Base-by-base conservation (phyloP, 2,888 invertebrate species). In the Punctoribates punctum region DNA sequence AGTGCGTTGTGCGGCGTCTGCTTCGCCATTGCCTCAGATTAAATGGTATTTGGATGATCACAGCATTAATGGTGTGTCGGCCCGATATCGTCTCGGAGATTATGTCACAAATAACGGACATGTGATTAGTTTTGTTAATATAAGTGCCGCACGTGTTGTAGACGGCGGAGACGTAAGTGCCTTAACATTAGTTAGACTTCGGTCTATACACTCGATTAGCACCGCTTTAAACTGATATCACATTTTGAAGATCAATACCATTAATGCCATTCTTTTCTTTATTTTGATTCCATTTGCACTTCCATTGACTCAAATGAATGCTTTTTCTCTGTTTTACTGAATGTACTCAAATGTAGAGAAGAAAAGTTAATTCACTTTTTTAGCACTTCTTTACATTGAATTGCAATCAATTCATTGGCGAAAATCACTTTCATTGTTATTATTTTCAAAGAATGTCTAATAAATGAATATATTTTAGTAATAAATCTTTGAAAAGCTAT, bases 101-200 rank as follows among this genome's bases (percentile, higher is more conserved):
- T 79, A 78, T 65, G 80, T 80, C n/a, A 79, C 78, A 54, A 70
- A 77, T 11, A 78, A 78, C 72, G 80, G 79, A 6, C 76, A 74
- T 67, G 78, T 80, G 13, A 77, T 79, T 62, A 79, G 80, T 60
- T 80, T 78, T 75, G 79, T 80, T 20, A 80, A 80, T 57, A 77
- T 80, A 17, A 79, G 78, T 34, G 57, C 38, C 34, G 67, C 73
- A 48, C 70, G 76, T 62, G 60, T 74, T 34, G 29, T 70, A 13
- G 77, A 77, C 51, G 74, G 74, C n/a, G 77, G 77, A 46, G 73
- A 76, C 4, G 75, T 75, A 51, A 54, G 29, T 48, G 9, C 27
- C n/a, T 46, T 73, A 20, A 20, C 17, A 29, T 20, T 15, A 65
- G 17, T 65, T 25, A 38, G 3, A 13, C 11, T 65, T 65, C 17